Percentiles rank a stretch among this genome's conserved stretches.
These are phyloP conservation scores for Ceuthmochares aereus DNA, from an alignment of 2,113 vertebrate genomes.

Conservation along the genomic window DNA sequence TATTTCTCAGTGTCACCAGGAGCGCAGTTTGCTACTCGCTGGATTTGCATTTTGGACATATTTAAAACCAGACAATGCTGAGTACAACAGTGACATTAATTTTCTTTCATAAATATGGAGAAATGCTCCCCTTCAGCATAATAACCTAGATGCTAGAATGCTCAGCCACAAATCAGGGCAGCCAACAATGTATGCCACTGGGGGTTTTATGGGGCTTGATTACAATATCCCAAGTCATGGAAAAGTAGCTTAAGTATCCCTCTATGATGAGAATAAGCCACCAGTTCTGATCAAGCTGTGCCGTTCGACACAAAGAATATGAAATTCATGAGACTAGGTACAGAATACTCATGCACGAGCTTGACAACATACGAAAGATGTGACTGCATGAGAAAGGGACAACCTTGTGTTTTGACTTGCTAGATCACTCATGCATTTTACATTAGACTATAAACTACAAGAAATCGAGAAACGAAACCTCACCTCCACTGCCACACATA, in stretches of 20 bases:
- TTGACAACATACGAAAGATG: slow-evolving; percentile 38
- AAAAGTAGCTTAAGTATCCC: slow-evolving; percentile 53
- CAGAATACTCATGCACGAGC: slow-evolving; percentile 28
- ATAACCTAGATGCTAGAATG: slow-evolving; percentile 20
- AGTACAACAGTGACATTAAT: slow-evolving; percentile 13
- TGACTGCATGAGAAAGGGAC: slow-evolving; percentile 60
- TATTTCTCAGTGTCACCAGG: neutral
- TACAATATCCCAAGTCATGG: slow-evolving; percentile 64
- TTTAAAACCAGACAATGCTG: slow-evolving; percentile 29
- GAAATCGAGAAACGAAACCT: neutral
- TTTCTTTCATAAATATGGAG: slow-evolving; percentile 55
- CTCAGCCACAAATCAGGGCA: slow-evolving; percentile 55
- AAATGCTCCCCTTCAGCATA: slow-evolving; percentile 36
- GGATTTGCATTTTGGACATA: slow-evolving; percentile 40
- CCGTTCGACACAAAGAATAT: slow-evolving; percentile 57
- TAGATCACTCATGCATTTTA: slow-evolving; percentile 32
- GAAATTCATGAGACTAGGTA: slow-evolving; percentile 72
- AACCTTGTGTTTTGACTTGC: neutral
- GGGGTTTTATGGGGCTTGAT: slow-evolving; percentile 65
- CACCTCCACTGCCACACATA: neutral
- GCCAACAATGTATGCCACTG: neutral
- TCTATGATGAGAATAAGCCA: slow-evolving; percentile 67
- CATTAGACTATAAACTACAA: neutral
- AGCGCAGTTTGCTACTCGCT: neutral
- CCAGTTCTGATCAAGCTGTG: slow-evolving; percentile 70